Base-by-base conservation (phyloP, 2,888 invertebrate species). In the Neoscelio sp. region DNA sequence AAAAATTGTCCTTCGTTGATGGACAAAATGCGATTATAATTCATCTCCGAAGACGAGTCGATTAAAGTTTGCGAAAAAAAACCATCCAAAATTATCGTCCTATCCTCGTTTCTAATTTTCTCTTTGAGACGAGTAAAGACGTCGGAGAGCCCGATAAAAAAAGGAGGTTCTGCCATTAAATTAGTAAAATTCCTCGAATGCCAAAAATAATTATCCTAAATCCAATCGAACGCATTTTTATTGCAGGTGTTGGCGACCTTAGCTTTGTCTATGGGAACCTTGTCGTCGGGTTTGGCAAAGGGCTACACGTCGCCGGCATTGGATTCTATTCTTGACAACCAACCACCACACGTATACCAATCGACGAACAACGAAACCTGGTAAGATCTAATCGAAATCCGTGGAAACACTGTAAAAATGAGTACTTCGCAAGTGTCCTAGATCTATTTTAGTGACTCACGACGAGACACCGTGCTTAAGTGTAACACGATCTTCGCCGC, bases 271-370 rank as follows among this genome's bases (percentile, higher is more conserved):
- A 92, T 96, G 85, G 96, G 96, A 6, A 95, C 96, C 10, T 94
- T 96, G 83, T 94, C 95, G 1, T 95, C 95, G 0, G 96, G 96
- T 0, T 92, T 96, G 54, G 95, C 95, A 80, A 96, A 96, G 89
- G 96, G 96, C 5, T 96, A 96, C 92, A 95, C 95, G 90, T 95
- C 95, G 0, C 96, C 96, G 0, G 96, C 96, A 1, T 93, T 96
- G 79, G 95, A 95, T 12, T 96, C 95, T 0, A 93, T 96, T 87
- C 93, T 94, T 78, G 94, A 94, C 86, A 94, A 93, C 75, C 91
- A 93, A 48, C 88, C 88, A 54, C 88, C 89, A 48, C 89, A 89
- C 52, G 86, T 88, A 35, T 89, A 90, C 80, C 88, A 86, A 71
- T 84, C 88, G 30, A 80, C 85, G 20, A 85, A 85, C 80, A 90